These are phyloP conservation scores for Lampris megalopsis DNA, from an alignment of 2,113 vertebrate genomes.

Conservation along the genomic window DNA sequence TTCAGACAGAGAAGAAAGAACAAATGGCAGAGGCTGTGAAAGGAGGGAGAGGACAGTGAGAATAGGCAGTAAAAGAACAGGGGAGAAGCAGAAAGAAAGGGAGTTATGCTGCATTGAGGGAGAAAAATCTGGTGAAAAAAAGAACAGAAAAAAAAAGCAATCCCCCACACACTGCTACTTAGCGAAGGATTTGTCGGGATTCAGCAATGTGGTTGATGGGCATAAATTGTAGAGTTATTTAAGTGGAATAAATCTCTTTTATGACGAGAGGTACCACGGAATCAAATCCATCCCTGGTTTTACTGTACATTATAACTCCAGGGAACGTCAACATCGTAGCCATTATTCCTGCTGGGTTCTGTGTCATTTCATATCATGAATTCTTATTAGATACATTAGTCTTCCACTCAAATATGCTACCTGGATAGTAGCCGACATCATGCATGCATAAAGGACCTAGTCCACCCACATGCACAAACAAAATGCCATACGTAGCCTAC, in stretches of 20 bases:
- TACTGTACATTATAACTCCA: neutral
- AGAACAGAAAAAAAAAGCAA: neutral
- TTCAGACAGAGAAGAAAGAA: constrained; percentile 23
- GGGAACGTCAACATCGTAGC: neutral
- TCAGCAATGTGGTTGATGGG: no score
- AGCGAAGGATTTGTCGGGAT: no score
- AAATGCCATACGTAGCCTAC: no score
- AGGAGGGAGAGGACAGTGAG: constrained; percentile 32
- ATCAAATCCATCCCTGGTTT: constrained; percentile 33
- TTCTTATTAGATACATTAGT: no score
- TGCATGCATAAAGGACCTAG: no score
- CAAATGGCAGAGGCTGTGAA: neutral
- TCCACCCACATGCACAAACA: no score
- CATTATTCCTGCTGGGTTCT: constrained; percentile 11
- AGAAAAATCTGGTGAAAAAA: neutral
- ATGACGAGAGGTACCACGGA: constrained; percentile 19
- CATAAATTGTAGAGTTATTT: constrained; percentile 13
- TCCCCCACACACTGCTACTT: no score
- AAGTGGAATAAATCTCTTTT: constrained; percentile 27
- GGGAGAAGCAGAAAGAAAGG: neutral
- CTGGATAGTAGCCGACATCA: no score
- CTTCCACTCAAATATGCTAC: no score
- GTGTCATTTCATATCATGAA: neutral
- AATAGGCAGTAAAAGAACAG: neutral
- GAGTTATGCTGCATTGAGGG: neutral